Evolutionary conservation across 2,888 invertebrate genomes (phyloP).

Genomic region (Itoplectis maculator): DNA sequence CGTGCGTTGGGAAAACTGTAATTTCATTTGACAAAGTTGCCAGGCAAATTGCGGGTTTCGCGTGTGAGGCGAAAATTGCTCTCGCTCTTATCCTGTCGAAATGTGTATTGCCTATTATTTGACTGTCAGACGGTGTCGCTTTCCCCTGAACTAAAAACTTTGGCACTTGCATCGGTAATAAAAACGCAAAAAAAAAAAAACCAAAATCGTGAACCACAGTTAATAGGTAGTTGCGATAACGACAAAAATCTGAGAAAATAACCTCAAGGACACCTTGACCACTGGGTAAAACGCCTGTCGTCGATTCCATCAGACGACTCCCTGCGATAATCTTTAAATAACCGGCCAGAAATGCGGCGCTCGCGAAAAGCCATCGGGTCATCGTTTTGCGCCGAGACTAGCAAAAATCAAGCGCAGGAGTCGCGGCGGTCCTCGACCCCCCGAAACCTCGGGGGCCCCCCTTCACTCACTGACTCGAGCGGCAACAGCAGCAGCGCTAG

Average conservation of each 20-base stretch:
- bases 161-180: too few relatives aligned
- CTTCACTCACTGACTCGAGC: slow-evolving; percentile 66
- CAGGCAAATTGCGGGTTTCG: too few relatives aligned
- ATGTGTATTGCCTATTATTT: too few relatives aligned
- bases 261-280: not conserved
- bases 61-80: too few relatives aligned
- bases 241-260: not conserved
- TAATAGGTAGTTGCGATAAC: too few relatives aligned
- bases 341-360: slow-evolving; percentile 24
- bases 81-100: too few relatives aligned
- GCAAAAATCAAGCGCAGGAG: slow-evolving; percentile 60
- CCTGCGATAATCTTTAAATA: not conserved
- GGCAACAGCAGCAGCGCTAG: slow-evolving; percentile 38
- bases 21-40: too few relatives aligned
- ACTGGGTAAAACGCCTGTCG: not conserved
- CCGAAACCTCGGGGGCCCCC: slow-evolving; percentile 68
- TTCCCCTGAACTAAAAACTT: too few relatives aligned
- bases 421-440: slow-evolving; percentile 71
- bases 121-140: too few relatives aligned
- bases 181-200: too few relatives aligned
- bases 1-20: too few relatives aligned
- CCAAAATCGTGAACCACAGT: too few relatives aligned
- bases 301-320: not conserved
- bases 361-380: slow-evolving; percentile 17
- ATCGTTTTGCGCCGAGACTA: slow-evolving; percentile 11